Base-by-base conservation (phyloP, 2,797 vertebrate genomes). In the Molossus molossus region DNA sequence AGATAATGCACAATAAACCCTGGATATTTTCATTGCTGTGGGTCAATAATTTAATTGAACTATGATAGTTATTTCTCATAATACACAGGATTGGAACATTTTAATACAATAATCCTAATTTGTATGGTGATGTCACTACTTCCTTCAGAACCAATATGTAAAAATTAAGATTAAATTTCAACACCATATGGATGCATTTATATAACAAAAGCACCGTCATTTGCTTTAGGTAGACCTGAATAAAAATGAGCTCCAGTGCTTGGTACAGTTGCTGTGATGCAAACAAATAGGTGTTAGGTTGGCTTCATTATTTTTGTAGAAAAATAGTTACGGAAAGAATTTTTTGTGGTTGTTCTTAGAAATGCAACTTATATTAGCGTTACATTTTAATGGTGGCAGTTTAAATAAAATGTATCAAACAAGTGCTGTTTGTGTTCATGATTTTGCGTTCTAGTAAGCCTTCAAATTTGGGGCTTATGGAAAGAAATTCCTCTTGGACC, bases 21-120 rank as follows among this genome's bases (percentile, higher is more conserved):
- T 73, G 73, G 29, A 18, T 45, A 81, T 94, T 94, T 94, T 96
- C 81, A 89, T 87, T 53, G 67, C 77, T 93, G 12, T 95, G 82
- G 77, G 90, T 97, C 91, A 95, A 90, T 97, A 91, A 92, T 96
- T 93, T 96, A 95, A 95, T 55, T 9, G 2, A 87, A 95, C 94
- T 92, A 82, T 95, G 89, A 76, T 92, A 92, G 95, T 85, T 88
- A 83, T 90, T 88, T 57, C 81, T 0, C 10, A 67, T 96, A 87
- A 80, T 90, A 95, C 65, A 67, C 25, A 1, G 1, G 82, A 88
- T 96, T 90, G 45, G 40, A 72, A 94, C 53, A 94, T 95, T 89
- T 96, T 93, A 84, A 94, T 93, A 94, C 91, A 64, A 70, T 81
- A 79, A 92, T 90, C 6, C 17, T 90, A 97, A 97, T 84, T 97